Percentiles rank a stretch among this genome's conserved stretches.
Conservation (phyloP, 2,797 vertebrate genomes). For the Sebastes dallii region DNA sequence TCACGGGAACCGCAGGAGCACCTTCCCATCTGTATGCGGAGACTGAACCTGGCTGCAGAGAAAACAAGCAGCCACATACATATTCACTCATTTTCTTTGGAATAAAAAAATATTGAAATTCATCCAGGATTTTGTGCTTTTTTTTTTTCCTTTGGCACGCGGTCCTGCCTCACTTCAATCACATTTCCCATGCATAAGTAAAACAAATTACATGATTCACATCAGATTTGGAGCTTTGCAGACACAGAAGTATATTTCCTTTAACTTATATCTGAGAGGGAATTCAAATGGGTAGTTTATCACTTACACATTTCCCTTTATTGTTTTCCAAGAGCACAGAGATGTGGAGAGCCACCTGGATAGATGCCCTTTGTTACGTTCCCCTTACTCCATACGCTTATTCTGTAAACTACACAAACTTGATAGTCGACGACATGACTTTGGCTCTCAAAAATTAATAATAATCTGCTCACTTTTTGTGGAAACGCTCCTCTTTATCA, state of each 20-base stretch:
- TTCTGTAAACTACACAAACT: neutral
- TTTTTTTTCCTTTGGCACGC: neutral
- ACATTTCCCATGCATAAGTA: neutral
- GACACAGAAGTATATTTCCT: neutral
- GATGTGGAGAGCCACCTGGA: neutral
- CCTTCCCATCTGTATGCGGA: neutral
- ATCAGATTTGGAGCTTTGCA: constrained; percentile 2
- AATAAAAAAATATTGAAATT: neutral
- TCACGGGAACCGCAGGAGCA: neutral
- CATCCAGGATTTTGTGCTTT: neutral
- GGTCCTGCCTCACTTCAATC: neutral
- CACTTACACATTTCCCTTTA: neutral
- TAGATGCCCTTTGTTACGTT: neutral
- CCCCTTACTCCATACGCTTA: neutral
- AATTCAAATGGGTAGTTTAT: neutral
- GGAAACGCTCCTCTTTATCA: constrained; percentile 4
- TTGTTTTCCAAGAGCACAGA: neutral
- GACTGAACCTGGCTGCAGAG: neutral
- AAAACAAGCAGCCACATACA: neutral
- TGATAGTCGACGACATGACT: neutral
- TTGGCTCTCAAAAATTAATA: neutral
- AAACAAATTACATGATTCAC: neutral
- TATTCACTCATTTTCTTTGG: neutral
- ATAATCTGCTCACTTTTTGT: neutral
- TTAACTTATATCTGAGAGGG: neutral